Conservation (phyloP, 2,113 vertebrate genomes). For the Silurus glanis region DNA sequence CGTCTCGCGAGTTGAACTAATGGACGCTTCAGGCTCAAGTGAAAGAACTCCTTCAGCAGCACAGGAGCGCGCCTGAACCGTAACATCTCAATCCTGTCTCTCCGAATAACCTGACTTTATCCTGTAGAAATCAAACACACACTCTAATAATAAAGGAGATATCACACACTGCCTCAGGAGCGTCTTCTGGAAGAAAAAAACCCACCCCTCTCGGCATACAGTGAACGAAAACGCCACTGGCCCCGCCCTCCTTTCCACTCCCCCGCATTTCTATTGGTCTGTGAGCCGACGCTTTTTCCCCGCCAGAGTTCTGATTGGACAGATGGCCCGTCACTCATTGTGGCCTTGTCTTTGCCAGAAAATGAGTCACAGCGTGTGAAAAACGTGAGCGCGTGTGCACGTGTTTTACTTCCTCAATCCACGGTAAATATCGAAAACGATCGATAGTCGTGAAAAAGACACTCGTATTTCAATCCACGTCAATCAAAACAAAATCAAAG, state of each 20-base stretch:
- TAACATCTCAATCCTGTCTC: constrained; percentile 75
- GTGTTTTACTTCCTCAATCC: neutral
- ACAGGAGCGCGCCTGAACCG: constrained; percentile 69
- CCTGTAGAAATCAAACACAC: too few species aligned
- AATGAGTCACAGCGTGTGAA: neutral
- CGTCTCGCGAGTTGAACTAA: constrained; percentile 48
- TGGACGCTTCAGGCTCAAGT: constrained; percentile 67
- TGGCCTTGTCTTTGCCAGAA: constrained; percentile 2
- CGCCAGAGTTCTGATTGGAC: constrained; percentile 7
- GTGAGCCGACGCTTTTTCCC: constrained; percentile 52
- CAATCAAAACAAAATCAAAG: too few species aligned
- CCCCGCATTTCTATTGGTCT: constrained; percentile 56
- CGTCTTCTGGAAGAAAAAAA: constrained; percentile 51
- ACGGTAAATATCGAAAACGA: too few species aligned
- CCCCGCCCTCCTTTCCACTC: constrained; percentile 41
- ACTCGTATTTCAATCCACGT: too few species aligned
- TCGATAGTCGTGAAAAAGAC: too few species aligned
- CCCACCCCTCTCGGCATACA: neutral
- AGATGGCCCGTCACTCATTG: neutral
- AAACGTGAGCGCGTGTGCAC: neutral
- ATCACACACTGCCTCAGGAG: neutral
- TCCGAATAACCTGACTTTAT: neutral
- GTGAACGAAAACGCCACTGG: constrained; percentile 37
- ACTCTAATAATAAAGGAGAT: too few species aligned
- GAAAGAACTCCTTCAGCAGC: constrained; percentile 70